A percentile compares a stretch with the other conserved stretches of the same genome.
These are phyloP conservation scores for Chloromyia formosa DNA, from an alignment of 2,888 invertebrate species.

Conservation along the genomic window DNA sequence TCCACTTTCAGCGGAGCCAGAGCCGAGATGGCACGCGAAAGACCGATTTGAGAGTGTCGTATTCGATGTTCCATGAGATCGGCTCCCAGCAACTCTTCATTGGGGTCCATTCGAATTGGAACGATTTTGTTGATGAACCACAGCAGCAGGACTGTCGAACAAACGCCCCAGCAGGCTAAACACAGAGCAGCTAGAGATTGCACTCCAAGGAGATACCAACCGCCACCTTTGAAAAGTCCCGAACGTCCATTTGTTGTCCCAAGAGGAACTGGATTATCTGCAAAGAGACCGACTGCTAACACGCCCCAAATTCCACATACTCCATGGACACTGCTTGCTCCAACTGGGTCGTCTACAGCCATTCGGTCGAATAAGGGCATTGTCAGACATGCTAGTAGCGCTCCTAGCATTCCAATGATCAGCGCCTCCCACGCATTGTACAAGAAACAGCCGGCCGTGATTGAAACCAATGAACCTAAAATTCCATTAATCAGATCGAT, in stretches of 20 bases:
- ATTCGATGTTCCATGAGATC: conserved; percentile 89
- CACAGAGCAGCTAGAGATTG: conserved; percentile 79
- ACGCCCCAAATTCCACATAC: conserved; percentile 82
- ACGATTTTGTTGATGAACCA: conserved; percentile 82
- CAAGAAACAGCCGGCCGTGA: conserved; percentile 89
- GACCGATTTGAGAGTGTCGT: conserved; percentile 72
- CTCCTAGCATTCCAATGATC: conserved; percentile 83
- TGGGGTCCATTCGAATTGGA: conserved; percentile 85
- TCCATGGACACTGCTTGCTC: conserved; percentile 90
- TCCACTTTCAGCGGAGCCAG: conserved; percentile 71
- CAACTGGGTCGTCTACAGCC: conserved; percentile 85
- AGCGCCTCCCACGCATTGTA: conserved; percentile 88
- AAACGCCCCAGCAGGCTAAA: conserved; percentile 77
- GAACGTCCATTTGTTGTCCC: conserved; percentile 80
- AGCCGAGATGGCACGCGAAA: conserved; percentile 79
- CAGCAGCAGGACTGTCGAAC: conserved; percentile 75
- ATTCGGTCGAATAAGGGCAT: conserved; percentile 81
- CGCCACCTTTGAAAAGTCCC: conserved; percentile 84
- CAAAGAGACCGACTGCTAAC: conserved; percentile 87
- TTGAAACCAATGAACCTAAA: conserved; percentile 84
- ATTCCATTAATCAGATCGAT: conserved; percentile 89
- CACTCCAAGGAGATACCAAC: conserved; percentile 86
- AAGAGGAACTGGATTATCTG: conserved; percentile 83
- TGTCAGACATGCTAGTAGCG: conserved; percentile 73
- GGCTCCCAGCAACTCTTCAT: conserved; percentile 87